These are phyloP conservation scores for Ctenochaetus hawaiiensis DNA, from an alignment of 2,797 vertebrate species.

Conservation along the genomic window DNA sequence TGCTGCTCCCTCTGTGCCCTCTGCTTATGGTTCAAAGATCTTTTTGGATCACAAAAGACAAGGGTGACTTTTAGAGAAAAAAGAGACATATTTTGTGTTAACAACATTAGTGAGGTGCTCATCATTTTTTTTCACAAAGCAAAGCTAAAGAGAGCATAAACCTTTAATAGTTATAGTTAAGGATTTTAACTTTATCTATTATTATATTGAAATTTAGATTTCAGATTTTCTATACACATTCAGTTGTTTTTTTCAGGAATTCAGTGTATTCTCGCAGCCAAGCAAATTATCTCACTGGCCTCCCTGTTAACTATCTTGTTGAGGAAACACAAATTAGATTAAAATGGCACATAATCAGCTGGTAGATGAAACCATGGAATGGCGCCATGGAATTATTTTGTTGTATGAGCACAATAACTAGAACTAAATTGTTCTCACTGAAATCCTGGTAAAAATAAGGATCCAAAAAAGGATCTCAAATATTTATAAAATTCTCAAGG, in stretches of 20 bases:
- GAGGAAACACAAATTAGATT: constrained; percentile 15
- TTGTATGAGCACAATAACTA: constrained; percentile 15
- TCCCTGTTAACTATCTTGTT: constrained; percentile 9
- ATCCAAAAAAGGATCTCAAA: constrained; percentile 34
- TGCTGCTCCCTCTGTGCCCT: constrained; percentile 29
- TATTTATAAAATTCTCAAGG: constrained; percentile 48
- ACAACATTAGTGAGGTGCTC: constrained; percentile 54
- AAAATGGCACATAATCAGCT: constrained; percentile 19
- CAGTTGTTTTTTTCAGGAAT: not conserved
- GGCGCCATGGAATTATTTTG: constrained; percentile 1
- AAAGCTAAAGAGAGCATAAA: constrained; percentile 4
- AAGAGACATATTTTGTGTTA: constrained; percentile 64
- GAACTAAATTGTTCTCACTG: constrained; percentile 23
- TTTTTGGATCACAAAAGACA: constrained; percentile 63
- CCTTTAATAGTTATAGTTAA: not conserved
- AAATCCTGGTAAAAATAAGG: constrained; percentile 13
- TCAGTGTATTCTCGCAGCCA: not conserved
- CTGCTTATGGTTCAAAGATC: constrained; percentile 68
- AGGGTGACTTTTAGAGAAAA: constrained; percentile 47
- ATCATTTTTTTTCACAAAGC: constrained; percentile 45
- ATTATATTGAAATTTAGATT: too few relatives aligned
- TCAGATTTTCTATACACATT: too few relatives aligned
- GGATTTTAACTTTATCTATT: too few relatives aligned
- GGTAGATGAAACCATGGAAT: constrained; percentile 24
- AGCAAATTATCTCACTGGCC: not conserved